phyloP scores from a whole-genome alignment of 2,888 invertebrate species.

The Camponotus fellah region DNA sequence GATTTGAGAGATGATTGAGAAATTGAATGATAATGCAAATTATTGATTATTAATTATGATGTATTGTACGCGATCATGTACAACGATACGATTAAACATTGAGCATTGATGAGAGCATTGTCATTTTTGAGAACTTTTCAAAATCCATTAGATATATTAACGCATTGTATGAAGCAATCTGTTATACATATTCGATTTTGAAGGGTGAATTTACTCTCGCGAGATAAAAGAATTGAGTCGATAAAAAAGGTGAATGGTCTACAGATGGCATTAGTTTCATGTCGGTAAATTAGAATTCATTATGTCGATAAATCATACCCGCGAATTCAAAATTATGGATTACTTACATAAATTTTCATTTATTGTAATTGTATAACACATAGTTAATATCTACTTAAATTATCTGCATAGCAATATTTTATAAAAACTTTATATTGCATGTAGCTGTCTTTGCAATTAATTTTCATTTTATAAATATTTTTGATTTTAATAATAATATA shows the following conservation, averaged over 20 bases:
- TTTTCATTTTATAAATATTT: not conserved
- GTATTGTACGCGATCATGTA: not conserved
- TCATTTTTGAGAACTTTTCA: not conserved
- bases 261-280: slow-evolving; percentile 34
- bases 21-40: not conserved
- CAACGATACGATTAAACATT: not conserved
- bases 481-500: not conserved
- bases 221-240: not conserved
- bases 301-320: not conserved
- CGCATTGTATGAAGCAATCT: not conserved
- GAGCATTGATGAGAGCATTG: not conserved
- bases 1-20: not conserved
- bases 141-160: not conserved
- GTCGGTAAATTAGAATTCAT: not conserved
- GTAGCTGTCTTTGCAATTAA: not conserved
- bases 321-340: slow-evolving; percentile 5
- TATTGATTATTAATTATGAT: too few relatives aligned
- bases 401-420: not conserved
- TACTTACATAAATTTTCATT: not conserved
- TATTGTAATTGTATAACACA: not conserved
- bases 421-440: not conserved
- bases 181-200: not conserved
- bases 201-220: not conserved
- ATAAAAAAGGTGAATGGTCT: not conserved
- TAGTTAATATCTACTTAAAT: not conserved